Evolutionary conservation across 2,113 vertebrate genomes (phyloP), one percentile per base, ranked within the genome.

Genomic region (Pao palembangensis): DNA sequence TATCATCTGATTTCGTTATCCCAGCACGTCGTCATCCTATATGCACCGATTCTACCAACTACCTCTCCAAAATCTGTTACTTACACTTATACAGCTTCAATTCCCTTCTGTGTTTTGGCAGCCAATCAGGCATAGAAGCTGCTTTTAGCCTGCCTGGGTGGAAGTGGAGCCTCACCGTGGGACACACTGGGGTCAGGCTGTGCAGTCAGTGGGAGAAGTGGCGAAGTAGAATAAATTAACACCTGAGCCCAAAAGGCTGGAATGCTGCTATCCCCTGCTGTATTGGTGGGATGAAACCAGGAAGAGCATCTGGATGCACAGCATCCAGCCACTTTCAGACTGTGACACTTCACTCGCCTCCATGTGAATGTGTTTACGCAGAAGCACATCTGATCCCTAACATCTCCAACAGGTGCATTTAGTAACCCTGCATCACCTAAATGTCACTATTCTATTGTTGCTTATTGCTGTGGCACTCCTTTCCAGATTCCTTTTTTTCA

Each of bases 141-240:
- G 48, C 3, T 20, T 10, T n/a, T 3, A 43, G 50, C 47, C 41
- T 0, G 52, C 52, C 46, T 13, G 64, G 62, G 64, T 47, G 8
- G 66, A 68, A 60, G 47, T 52, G 64, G 25, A 34, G 68, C 56
- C 65, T 61, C 55, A 20, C 69, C 0, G 20, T 6, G 78, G 76
- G 49, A 54, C 49, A 60, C 34, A 63, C 76, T 34, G 44, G 62
- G 83, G 75, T 85, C 76, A 64, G 67, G 61, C 49, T 65, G 73
- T 59, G 71, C 63, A 80, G 73, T 83, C 71, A 55, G 44, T 47
- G 68, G 74, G 57, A 61, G 81, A 70, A 82, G 67, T 73, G 69
- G 70, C 71, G 78, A 71, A 68, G 75, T 42, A 46, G 87, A 79
- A 87, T 82, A 85, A 86, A 88, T 86, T 80, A 89, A 80, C 86